Conservation (phyloP, 2,797 vertebrate species). For the Vipera latastei region DNA sequence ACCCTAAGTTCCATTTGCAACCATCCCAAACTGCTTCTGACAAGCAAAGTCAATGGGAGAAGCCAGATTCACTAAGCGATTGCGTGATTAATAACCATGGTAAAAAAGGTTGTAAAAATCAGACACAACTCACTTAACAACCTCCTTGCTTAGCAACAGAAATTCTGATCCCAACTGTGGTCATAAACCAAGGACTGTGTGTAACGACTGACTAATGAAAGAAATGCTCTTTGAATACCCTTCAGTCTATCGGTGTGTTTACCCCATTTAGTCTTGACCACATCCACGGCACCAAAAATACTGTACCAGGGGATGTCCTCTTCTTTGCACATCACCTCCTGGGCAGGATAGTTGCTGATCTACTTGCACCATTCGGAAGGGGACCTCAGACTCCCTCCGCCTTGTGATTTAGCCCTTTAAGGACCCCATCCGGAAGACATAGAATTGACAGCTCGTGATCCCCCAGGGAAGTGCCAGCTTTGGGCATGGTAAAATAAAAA, state of each 20-base stretch:
- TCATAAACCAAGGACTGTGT: background rate
- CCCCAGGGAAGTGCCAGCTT: background rate
- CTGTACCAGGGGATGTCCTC: background rate
- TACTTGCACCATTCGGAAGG: background rate
- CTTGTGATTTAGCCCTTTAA: background rate
- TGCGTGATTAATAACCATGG: background rate
- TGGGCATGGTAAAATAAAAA: background rate
- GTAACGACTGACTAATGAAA: background rate
- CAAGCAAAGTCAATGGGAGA: background rate
- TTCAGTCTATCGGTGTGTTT: background rate
- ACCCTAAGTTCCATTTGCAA: background rate
- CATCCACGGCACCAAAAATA: background rate
- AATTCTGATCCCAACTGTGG: background rate
- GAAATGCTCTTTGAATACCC: background rate
- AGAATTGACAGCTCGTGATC: background rate
- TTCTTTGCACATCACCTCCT: background rate
- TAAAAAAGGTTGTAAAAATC: too few relatives aligned
- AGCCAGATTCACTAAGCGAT: background rate
- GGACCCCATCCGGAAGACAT: background rate
- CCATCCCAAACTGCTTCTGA: background rate
- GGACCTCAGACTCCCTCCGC: background rate
- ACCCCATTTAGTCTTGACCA: background rate
- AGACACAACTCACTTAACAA: too few relatives aligned
- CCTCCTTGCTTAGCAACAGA: background rate
- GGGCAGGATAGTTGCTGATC: background rate